Base-by-base conservation (phyloP, 2,888 invertebrate genomes). In the Ophioninae sp. region DNA sequence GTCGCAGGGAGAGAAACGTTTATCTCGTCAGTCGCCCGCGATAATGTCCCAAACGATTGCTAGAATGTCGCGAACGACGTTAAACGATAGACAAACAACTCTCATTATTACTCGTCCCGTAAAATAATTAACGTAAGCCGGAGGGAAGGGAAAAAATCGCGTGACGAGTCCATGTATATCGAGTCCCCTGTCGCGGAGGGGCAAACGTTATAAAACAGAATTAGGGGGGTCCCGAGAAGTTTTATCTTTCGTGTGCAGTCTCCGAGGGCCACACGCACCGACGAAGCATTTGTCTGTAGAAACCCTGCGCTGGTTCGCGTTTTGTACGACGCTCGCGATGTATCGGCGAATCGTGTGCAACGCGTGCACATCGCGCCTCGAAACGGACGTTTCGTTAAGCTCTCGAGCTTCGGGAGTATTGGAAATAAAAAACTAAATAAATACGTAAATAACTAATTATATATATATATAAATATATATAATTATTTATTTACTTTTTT, bases 1-100 rank as follows among this genome's bases (percentile, higher is more conserved):
- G 85, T 83, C 76, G 72, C 78, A 69, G 69, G 50, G 41, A 67
- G 69, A 61, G 72, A 76, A 74, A 82, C 79, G 64, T 75, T 82
- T 84, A 85, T 85, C 85, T 73, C 73, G 59, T 81, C 62, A 50
- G 13, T 65, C 62, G 68, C 57, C 67, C 30, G 39, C 65, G 82
- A 85, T 85, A 78, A 69, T 68, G 65, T 50, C 50, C 20, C 73
- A 5, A 44, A 20, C n/a, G 23, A 23, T 39, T 65, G 39, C 30
- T 3, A 3, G n/a, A 65, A 65, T 20, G 20, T 20, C 39, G 20
- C 37, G 39, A 62, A 30, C 44, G 7, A 17, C 57, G 57, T n/a
- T 21, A 8, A n/a, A 37, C 6, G 13, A 64, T 37, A 37, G 17
- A 64, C 6, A 64, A 64, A 64, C 13, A n/a, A 64, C 37, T 20